Base-by-base conservation (phyloP, 2,113 vertebrate species). In the Artemisiospiza belli region DNA sequence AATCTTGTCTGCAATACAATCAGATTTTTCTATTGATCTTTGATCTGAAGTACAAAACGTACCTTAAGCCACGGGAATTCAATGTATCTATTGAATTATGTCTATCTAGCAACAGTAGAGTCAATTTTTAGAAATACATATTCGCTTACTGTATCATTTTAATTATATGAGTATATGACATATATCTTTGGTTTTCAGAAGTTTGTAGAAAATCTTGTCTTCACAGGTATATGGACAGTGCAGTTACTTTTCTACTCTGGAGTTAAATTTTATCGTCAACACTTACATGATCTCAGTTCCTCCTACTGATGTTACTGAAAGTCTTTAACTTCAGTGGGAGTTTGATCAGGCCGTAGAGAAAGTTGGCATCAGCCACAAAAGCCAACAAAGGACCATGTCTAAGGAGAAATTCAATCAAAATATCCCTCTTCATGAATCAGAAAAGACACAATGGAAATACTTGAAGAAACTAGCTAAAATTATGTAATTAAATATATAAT, bases 1-100 rank as follows among this genome's bases (percentile, higher is more conserved):
- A 87, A 95, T 96, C 87, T 96, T 91, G 47, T 75, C 79, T 80
- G 63, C 78, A 95, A 61, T 90, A 87, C 63, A 83, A 92, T 86
- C 74, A 76, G 69, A 80, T 72, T 59, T 94, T 94, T 83, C 67
- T 55, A 64, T 62, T 92, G 64, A 81, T 95, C 44, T 93, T 96
- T 92, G 85, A 94, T 94, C 87, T 96, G 61, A 81, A 92, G 64
- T 67, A 90, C 74, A 94, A 91, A 95, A 96, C 0, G 20, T 54
- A n/a, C 19, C 73, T 93, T 78, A 93, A 93, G 61, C 89, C 76
- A 62, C 0, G 0, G 84, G 78, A 92, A 87, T 94, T 89, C 91
- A 94, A 33, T 70, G 37, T 79, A 72, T 79, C 87, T 82, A 84
- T 82, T 92, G 76, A 92, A 92, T 87, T 70, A 76, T 57, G 19